phyloP scores from a whole-genome alignment of 23 tunicate genomes.

The Ascidia mentula region DNA sequence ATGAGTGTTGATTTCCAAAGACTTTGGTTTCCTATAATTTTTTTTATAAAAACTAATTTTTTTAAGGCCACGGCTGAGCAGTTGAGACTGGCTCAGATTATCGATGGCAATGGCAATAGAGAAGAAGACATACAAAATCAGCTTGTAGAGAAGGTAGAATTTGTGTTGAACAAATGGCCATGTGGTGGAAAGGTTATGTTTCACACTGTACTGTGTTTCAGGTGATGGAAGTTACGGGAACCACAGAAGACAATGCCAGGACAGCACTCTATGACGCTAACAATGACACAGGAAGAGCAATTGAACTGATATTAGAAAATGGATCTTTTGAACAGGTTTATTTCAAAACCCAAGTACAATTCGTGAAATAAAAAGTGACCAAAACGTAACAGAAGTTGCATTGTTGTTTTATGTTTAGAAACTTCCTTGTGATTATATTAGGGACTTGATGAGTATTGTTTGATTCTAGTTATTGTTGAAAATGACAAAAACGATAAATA shows the following conservation, averaged over 20 bases:
- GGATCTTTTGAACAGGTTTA: constrained; percentile 47
- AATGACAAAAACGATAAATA: too few relatives aligned
- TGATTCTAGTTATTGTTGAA: too few relatives aligned
- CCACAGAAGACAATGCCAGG: constrained; percentile 78
- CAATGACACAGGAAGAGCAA: constrained; percentile 86
- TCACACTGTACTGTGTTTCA: constrained; percentile 2
- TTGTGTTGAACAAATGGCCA: background rate
- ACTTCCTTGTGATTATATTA: too few relatives aligned
- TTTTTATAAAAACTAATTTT: background rate
- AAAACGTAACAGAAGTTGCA: too few relatives aligned
- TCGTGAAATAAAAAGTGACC: too few relatives aligned
- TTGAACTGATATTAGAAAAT: constrained; percentile 78
- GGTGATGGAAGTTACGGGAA: constrained; percentile 90
- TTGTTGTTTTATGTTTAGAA: too few relatives aligned
- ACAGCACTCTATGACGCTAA: constrained; percentile 77
- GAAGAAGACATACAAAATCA: constrained; percentile 61
- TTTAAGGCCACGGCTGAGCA: constrained; percentile 87
- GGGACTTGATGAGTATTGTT: too few relatives aligned
- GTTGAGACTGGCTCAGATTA: constrained; percentile 72
- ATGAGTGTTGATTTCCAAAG: background rate
- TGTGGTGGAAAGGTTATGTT: background rate
- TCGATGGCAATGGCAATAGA: constrained; percentile 19
- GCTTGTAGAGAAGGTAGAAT: constrained; percentile 65
- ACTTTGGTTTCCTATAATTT: background rate
- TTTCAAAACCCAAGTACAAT: background rate